Evolutionary conservation across 2,888 invertebrate species (phyloP), one percentile per base, ranked within the genome.

Genomic region (Cremastobaeus sp.): DNA sequence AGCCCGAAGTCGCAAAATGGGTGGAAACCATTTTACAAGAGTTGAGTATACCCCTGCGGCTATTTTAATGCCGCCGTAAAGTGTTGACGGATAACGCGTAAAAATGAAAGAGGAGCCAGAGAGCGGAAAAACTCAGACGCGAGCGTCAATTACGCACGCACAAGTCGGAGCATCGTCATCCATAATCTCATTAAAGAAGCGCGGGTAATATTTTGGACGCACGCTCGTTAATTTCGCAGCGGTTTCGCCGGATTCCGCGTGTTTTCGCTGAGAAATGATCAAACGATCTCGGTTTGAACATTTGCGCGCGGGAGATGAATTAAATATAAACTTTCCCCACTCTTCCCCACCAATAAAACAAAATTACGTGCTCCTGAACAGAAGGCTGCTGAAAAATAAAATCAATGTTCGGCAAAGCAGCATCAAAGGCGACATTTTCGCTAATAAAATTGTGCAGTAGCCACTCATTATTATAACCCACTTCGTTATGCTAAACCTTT

Each of bases 11-110:
- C 55, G 41, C 47, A 55, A 62, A 60, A 70, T 30, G 48, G 55
- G 47, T 55, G 62, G 39, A 48, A 69, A 69, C 18, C 39, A 54
- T 60, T 69, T 69, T 69, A 69, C 54, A 54, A 69, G 69, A 69
- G 54, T 60, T 28, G 47, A 60, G 69, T 18, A 41, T 39, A 47
- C 60, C 60, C 69, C 45, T 41, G 39, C 30, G 54, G 60, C 60
- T 69, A 69, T 60, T 60, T 69, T 69, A 60, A 69, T 69, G 69
- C 54, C 34, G 60, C 62, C 48, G 50, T 70, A 70, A 70, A 70
- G 34, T 62, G 55, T 62, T 62, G 62, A 55, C 41, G 62, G 43
- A 70, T 62, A 62, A 55, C 70, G 62, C 50, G 48, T 41, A 55
- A 62, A 69, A 60, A 62, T 64, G 41, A 47, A 62, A 50, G 62